Evolutionary conservation across 1,140 invertebrate genomes (phyloP), one percentile per base, ranked within the genome.

Genomic region (Papilio xuthus): DNA sequence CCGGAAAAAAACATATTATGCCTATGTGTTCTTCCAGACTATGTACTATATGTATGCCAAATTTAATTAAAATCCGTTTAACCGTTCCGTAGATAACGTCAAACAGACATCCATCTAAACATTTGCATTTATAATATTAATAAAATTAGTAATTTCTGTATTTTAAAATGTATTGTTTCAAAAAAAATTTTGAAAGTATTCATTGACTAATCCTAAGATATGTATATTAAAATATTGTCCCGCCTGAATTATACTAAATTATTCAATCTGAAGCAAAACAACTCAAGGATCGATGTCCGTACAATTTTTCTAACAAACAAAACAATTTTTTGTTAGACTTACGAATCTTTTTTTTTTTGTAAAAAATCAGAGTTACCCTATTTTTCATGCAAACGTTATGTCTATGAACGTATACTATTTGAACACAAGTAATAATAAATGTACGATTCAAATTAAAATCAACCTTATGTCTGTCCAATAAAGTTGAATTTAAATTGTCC

Each of bases 311-410:
- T 72, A 70, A 77, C 50, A 56, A 72, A 79, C 79, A 80, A 80
- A 82, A 79, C 78, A 77, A 82, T 83, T 78, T 67, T 80, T 76
- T 76, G 74, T 76, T 8, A 60, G 74, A 41, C 28, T 63, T 42
- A 41, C 6, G 28, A 76, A 56, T 63, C n/a, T 20, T 44, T 72
- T 72, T 80, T 81, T 82, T 80, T 80, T 82, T 79, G 70, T 41
- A 78, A 81, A 81, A 85, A 81, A 82, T 79, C 81, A 79, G 77
- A 69, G 69, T 80, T 83, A 83, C 82, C 80, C 80, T 82, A 83
- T 79, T 83, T 83, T 81, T 81, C 80, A 81, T 81, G 80, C 73
- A 81, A 81, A 81, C 80, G 63, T 81, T 60, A 76, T 76, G 78
- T 75, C 80, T 78, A 81, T 78, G 77, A 73, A 76, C 50, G 72